These are phyloP conservation scores for Venturia canescens DNA, from an alignment of 1,140 invertebrate species.

Conservation along the genomic window DNA sequence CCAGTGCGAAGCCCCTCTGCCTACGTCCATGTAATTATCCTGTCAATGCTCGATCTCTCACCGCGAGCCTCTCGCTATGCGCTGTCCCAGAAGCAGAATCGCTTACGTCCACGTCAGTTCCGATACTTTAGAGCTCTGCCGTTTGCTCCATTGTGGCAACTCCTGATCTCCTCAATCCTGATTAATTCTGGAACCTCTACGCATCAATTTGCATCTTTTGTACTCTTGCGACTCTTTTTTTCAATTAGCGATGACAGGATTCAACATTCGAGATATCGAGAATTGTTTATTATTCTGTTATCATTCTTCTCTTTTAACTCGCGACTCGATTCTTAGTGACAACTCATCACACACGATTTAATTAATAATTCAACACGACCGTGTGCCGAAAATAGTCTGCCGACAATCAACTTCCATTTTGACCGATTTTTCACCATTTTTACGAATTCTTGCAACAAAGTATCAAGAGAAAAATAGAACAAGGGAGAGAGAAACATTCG, in stretches of 20 bases:
- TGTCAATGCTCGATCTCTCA: constrained; percentile 43
- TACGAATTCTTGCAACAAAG: too few species aligned
- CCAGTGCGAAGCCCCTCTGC: not conserved
- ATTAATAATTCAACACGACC: too few species aligned
- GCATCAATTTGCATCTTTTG: not conserved
- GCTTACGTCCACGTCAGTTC: not conserved
- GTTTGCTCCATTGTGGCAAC: not conserved
- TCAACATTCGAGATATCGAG: not conserved
- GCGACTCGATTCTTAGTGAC: too few species aligned
- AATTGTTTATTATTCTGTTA: too few species aligned
- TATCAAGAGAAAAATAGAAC: too few species aligned
- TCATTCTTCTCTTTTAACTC: too few species aligned
- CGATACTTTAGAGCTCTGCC: not conserved
- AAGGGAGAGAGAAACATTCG: too few species aligned
- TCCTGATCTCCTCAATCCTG: not conserved
- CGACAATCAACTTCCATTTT: too few species aligned
- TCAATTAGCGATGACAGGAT: not conserved
- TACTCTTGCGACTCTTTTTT: not conserved
- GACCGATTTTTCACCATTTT: too few species aligned
- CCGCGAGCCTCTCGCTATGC: not conserved
- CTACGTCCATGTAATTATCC: constrained; percentile 44
- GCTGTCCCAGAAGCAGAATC: constrained; percentile 13
- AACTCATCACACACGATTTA: too few species aligned
- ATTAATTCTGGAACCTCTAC: not conserved
- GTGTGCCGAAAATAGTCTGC: too few species aligned